phyloP scores from a whole-genome alignment of 2,888 invertebrate genomes.

The Eristalis tenax region DNA sequence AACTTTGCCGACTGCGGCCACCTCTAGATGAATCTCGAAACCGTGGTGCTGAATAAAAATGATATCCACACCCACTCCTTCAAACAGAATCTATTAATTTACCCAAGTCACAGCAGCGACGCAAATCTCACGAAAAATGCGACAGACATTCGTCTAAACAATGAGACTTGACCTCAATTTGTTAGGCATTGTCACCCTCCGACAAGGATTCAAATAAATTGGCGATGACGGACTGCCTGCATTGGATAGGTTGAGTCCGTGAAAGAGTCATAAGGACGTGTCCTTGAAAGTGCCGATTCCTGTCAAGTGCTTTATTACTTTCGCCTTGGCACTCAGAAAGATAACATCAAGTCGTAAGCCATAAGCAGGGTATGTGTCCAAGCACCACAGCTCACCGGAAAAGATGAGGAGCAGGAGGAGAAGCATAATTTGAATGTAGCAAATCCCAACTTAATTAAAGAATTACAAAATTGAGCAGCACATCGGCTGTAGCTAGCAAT shows the following conservation, averaged over 20 bases:
- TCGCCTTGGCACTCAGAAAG: background rate
- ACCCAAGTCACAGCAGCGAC: background rate
- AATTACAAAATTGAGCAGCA: conserved; percentile 34
- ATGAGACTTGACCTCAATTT: conserved; percentile 42
- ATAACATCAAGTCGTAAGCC: background rate
- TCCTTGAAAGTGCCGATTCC: background rate
- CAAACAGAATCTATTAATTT: conserved; percentile 27
- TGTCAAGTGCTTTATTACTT: background rate
- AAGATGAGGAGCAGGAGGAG: background rate
- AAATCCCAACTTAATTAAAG: conserved; percentile 55
- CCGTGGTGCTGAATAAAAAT: conserved; percentile 22
- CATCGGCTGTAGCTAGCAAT: conserved; percentile 16
- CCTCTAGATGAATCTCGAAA: background rate
- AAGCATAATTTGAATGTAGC: conserved; percentile 3
- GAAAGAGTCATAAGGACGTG: no score
- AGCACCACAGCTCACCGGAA: background rate
- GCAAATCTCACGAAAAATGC: background rate
- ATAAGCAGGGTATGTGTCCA: background rate
- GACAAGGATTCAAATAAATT: background rate
- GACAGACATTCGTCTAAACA: conserved; percentile 29
- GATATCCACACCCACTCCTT: background rate
- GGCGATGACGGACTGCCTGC: no score
- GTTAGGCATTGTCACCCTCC: background rate
- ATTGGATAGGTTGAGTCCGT: no score
- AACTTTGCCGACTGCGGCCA: background rate